Base-by-base conservation (phyloP, 2,888 invertebrate species). In the Cryptus viduatorius region DNA sequence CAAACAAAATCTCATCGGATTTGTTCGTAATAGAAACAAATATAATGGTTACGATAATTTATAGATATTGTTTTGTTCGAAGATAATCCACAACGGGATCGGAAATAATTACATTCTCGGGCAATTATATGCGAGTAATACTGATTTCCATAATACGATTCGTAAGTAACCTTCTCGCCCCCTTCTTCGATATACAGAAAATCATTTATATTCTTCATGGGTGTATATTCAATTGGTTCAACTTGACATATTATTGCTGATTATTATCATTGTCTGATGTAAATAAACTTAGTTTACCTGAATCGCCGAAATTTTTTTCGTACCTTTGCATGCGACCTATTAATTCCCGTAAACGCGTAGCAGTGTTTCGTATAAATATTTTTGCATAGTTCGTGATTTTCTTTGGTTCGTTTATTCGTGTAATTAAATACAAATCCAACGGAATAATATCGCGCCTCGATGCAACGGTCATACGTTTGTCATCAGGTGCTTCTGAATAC, bases 401-500 rank as follows among this genome's bases (percentile, higher is more conserved):
- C 42, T 76, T 65, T 65, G 65, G 76, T 42, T 65, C 46, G 31
- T 64, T 75, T 75, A 64, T 65, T 65, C 64, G 37, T 37, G 31
- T 24, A 3, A 29, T 75, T 1, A 12, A 50, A 61, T 75, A 44
- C 3, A 50, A 64, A 31, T 61, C 29, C 12, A 75, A 37, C 1
- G 61, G 1, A 61, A 46, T 4, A 31, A 37, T 14, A 8, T 10
- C 8, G 16, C 29, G 29, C 12, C 12, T 5, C 46, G 12, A 73
- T 8, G 37, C 19, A 12, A 46, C 59, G 29, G 85, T 86, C 68
- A 89, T 4, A 89, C 89, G 82, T 89, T 91, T 12, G 89, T 88
- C 85, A 91, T 86, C 46, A 91, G 83, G 79, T 88, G 90, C 64
- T 89, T 87, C 65, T 91, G 91, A 48, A 92, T 89, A 37, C 88